Evolutionary conservation across 2,888 invertebrate genomes (phyloP).

Genomic region (Iphiclides podalirius): DNA sequence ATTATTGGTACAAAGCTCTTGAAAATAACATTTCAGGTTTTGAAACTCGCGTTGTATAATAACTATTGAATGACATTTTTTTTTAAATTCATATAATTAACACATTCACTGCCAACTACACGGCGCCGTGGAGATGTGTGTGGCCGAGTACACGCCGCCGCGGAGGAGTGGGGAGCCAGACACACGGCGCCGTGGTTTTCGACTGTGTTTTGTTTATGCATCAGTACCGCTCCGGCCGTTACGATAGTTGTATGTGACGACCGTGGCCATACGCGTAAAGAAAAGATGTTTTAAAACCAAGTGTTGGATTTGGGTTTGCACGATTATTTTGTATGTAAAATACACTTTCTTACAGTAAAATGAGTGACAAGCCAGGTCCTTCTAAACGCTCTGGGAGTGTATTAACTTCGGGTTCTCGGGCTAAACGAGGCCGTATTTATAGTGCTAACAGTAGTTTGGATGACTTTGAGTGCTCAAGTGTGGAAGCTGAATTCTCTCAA

Average conservation of each 20-base stretch:
- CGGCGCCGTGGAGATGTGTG: too few species aligned
- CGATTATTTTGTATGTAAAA: slow-evolving; percentile 4
- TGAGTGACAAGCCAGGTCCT: slow-evolving; percentile 11
- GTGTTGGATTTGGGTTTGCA: slow-evolving; percentile 1
- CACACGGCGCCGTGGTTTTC: slow-evolving; percentile 13
- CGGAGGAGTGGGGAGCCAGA: slow-evolving; percentile 10
- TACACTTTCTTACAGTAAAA: slow-evolving; percentile 11
- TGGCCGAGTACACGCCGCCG: too few species aligned
- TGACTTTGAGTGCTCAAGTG: slow-evolving; percentile 20
- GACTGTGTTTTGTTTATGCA: slow-evolving; percentile 2
- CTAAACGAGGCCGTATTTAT: slow-evolving; percentile 7
- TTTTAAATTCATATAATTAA: too few species aligned
- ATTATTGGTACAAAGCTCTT: too few species aligned
- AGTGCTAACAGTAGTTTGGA: slow-evolving; percentile 9
- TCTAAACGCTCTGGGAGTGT: slow-evolving; percentile 8
- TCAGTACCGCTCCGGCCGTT: slow-evolving; percentile 1
- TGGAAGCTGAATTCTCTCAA: slow-evolving; percentile 22
- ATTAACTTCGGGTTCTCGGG: slow-evolving; percentile 13
- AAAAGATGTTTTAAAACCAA: not conserved
- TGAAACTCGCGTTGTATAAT: too few species aligned
- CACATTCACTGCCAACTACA: too few species aligned
- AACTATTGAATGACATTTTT: too few species aligned
- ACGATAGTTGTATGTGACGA: not conserved
- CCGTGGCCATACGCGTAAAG: slow-evolving; percentile 1
- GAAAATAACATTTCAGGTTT: too few species aligned